phyloP scores from a whole-genome alignment of 2,797 vertebrate genomes.

The Sebastes itinus region DNA sequence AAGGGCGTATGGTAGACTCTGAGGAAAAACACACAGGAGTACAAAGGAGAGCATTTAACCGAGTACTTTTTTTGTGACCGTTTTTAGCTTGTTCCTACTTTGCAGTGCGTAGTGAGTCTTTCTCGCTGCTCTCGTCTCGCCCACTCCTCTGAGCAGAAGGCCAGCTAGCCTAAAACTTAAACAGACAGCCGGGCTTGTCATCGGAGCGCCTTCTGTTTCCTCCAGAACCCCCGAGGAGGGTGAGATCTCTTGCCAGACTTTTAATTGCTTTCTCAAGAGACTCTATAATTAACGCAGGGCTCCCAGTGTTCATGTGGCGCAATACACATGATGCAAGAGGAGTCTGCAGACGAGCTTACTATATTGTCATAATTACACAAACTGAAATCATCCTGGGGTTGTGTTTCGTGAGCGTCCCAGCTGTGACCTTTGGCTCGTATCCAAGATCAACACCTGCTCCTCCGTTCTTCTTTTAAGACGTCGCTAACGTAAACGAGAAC shows the following conservation, averaged over 20 bases:
- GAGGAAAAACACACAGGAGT: background rate
- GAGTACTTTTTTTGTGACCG: background rate
- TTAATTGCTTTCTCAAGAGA: slow-evolving; percentile 66
- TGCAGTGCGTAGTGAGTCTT: background rate
- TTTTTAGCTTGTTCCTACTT: slow-evolving; percentile 6
- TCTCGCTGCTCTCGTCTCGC: background rate
- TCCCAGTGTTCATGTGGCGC: slow-evolving; percentile 28
- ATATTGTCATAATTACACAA: background rate
- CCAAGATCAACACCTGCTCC: slow-evolving; percentile 33
- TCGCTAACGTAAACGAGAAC: background rate
- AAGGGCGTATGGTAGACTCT: background rate
- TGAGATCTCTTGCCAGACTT: slow-evolving; percentile 48
- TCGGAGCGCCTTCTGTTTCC: slow-evolving; percentile 45
- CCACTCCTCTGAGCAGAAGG: slow-evolving; percentile 9
- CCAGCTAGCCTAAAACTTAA: slow-evolving; percentile 5
- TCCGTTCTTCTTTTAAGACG: background rate
- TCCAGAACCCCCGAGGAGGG: slow-evolving; percentile 28
- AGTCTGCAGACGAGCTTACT: background rate
- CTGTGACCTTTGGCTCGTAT: background rate
- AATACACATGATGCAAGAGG: slow-evolving; percentile 41
- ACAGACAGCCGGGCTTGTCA: slow-evolving; percentile 16
- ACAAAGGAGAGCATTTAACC: background rate
- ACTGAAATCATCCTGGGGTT: slow-evolving; percentile 12
- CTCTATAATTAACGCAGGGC: slow-evolving; percentile 37
- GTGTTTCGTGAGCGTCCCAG: background rate